Evolutionary conservation across 2,888 invertebrate genomes (phyloP).

Genomic region (Orchestes rusci): DNA sequence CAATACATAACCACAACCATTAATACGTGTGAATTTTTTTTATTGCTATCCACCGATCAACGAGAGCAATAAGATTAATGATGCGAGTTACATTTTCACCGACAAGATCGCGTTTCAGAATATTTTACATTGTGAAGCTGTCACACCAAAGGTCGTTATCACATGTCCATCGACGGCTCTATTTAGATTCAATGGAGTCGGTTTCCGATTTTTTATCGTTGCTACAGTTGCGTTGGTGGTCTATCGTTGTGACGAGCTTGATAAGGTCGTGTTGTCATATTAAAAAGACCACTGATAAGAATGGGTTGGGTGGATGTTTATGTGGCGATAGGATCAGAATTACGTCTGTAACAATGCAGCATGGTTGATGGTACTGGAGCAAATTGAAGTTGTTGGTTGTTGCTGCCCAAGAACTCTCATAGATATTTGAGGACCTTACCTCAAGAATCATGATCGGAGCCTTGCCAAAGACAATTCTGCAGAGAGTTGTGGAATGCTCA

Average conservation of each 20-base stretch:
- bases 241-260: conserved; percentile 15
- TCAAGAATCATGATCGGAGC: no score
- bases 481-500: no score
- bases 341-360: no score
- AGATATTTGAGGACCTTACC: no score
- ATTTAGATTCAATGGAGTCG: conserved; percentile 27
- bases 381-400: no score
- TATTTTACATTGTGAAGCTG: conserved; percentile 37
- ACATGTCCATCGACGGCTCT: conserved; percentile 39
- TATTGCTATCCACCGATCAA: conserved; percentile 19
- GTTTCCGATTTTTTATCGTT: conserved; percentile 21
- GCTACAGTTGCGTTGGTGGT: conserved; percentile 25
- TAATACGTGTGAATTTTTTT: conserved; percentile 24
- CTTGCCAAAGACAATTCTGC: no score
- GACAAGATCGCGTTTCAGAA: conserved; percentile 36
- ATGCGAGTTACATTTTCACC: conserved; percentile 32
- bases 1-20: no score
- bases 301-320: no score
- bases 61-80: conserved; percentile 31
- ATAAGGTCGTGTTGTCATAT: conserved; percentile 15
- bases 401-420: no score
- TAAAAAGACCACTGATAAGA: no score
- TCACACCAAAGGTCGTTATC: conserved; percentile 36
- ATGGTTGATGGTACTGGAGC: no score
- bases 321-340: no score